Evolutionary conservation across 2,888 invertebrate genomes (phyloP), one percentile per base, ranked within the genome.

Genomic region (Philaethria dido): DNA sequence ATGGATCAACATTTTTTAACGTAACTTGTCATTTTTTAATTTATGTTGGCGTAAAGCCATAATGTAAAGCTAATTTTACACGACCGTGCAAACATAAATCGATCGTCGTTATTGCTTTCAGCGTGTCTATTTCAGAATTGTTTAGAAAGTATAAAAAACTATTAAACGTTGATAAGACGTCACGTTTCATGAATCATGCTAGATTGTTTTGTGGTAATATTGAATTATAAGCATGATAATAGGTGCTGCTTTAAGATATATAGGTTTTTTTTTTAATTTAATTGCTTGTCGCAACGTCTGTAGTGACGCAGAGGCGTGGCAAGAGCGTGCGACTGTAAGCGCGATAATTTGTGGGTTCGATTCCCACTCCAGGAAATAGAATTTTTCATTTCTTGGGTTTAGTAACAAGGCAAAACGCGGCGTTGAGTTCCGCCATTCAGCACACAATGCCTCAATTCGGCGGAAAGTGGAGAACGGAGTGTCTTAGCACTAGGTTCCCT

Each of bases 31-130:
- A 45, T 60, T 47, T 60, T 60, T 44, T 44, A 47, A 60, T 45
- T 45, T 47, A 20, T 52, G 50, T 72, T 73, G 73, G 72, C 73
- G 39, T 47, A 25, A 44, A 29, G 73, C 73, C 73, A 73, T 72
- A 67, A 65, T 63, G 22, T 66, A 68, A 50, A 22, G 55, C 70
- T 69, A 72, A 73, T 70, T 73, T 72, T 72, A 70, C 64, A 64
- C 50, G 62, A 65, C 68, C 59, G 66, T 47, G 52, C 66, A 70
- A 71, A 62, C 64, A 39, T 60, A 45, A 20, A 57, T 57, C 42
- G 57, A 64, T 57, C 48, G 25, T 45, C 57, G 55, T 64, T 64
- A 67, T 62, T 20, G 29, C 48, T 44, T 29, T 48, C 36, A 67
- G 36, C 48, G 50, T n/a, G 42, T 67, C 50, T 63, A 62, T 67